Evolutionary conservation across 2,797 vertebrate species (phyloP).

Genomic region (Prunella strophiata): DNA sequence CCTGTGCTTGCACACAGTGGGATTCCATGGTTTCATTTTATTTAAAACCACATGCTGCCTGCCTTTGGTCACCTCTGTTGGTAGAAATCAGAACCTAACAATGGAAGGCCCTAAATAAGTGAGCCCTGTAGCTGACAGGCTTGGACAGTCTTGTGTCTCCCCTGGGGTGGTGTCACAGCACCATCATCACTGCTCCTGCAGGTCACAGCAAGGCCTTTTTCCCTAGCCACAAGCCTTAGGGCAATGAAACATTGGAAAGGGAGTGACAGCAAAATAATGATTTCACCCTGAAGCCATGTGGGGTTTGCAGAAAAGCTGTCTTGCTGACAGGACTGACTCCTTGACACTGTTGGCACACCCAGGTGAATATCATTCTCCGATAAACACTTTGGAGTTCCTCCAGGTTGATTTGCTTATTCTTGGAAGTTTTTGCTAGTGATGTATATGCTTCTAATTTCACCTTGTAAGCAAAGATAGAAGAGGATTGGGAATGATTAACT

Average conservation of each 20-base stretch:
- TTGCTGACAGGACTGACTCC: background rate
- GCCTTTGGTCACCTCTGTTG: conserved; percentile 2
- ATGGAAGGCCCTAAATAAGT: background rate
- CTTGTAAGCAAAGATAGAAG: background rate
- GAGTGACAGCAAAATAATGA: background rate
- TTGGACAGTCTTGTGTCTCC: background rate
- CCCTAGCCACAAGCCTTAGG: background rate
- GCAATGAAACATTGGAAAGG: background rate
- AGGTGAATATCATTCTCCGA: background rate
- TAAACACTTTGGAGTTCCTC: background rate
- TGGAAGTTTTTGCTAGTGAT: background rate
- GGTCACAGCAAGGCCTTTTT: background rate
- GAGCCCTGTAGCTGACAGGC: background rate
- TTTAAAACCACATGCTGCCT: background rate
- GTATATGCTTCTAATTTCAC: background rate
- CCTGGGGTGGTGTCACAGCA: accelerated
- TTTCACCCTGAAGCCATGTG: background rate
- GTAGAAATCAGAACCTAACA: conserved; percentile 18
- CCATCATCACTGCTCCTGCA: accelerated
- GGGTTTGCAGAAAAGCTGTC: background rate
- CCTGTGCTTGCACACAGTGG: background rate
- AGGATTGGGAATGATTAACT: background rate
- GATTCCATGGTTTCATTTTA: background rate
- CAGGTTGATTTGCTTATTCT: background rate
- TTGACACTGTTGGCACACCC: background rate